These are phyloP conservation scores for Drepana falcataria DNA, from an alignment of 2,888 invertebrate species.

Conservation along the genomic window DNA sequence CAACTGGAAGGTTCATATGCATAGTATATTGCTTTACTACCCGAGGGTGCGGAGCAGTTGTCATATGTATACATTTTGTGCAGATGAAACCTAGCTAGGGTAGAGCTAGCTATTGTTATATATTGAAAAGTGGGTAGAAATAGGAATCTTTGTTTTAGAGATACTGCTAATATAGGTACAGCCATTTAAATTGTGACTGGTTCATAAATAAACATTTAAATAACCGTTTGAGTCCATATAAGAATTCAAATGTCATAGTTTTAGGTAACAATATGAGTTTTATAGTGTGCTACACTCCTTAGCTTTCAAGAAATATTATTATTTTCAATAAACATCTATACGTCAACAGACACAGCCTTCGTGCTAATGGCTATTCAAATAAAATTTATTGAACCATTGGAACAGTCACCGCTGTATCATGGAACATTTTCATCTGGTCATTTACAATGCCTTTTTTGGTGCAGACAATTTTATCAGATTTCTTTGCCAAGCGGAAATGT, in stretches of 20 bases:
- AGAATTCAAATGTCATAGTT: not conserved
- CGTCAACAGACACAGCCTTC: slow-evolving; percentile 16
- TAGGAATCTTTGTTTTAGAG: not conserved
- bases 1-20: too few species aligned
- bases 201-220: slow-evolving; percentile 1
- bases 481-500: not conserved
- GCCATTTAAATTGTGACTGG: not conserved
- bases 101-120: too few species aligned
- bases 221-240: not conserved
- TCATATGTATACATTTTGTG: too few species aligned
- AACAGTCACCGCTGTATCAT: slow-evolving; percentile 11
- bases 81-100: too few species aligned
- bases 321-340: slow-evolving; percentile 7
- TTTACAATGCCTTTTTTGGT: not conserved
- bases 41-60: too few species aligned
- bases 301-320: slow-evolving; percentile 8
- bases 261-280: slow-evolving; percentile 1
- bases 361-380: slow-evolving; percentile 35
- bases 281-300: slow-evolving; percentile 4
- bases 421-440: slow-evolving; percentile 2
- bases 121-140: not conserved
- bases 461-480: not conserved
- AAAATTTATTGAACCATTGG: slow-evolving; percentile 20
- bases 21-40: too few species aligned
- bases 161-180: not conserved